Evolutionary conservation across 2,113 vertebrate species (phyloP), one percentile per base, ranked within the genome.

Genomic region (Buteo buteo): DNA sequence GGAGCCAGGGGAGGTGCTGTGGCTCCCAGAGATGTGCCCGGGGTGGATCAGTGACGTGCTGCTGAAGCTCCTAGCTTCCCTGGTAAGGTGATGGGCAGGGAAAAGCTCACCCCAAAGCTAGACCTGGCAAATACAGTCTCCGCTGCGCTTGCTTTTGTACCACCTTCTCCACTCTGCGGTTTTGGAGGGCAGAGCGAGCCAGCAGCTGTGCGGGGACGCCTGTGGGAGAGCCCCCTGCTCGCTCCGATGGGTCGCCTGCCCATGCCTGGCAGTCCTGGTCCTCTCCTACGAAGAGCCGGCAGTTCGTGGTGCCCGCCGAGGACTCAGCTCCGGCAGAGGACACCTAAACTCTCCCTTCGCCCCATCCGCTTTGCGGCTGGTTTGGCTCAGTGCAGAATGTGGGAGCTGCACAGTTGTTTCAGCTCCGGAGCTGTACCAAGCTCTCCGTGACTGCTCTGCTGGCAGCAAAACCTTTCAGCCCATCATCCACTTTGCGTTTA

Each of bases 401-500:
- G 94, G 93, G 96, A 86, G 94, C 83, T 34, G 87, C 87, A 44
- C 49, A 38, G 72, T 57, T 88, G 88, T 69, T 85, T 40, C 7
- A 1, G 31, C 89, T 81, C 92, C 49, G 0, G 92, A n/a, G 93
- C 94, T 93, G 86, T 62, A 70, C 96, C 82, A 72, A 70, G 78
- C 81, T 73, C 76, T 32, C 70, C 2, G 0, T 70, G 94, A 73
- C 91, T 50, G 93, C 93, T 78, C 88, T 47, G 70, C 89, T 86
- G 91, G 82, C 78, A 95, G 83, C 88, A 55, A 59, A 86, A 82
- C 96, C 93, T 97, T 93, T 85, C 93, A 94, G 88, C 69, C 95
- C 92, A 87, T 92, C 91, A 34, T 83, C 95, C 94, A 92, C 96
- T 95, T 92, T 61, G 91, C 25, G 77, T 89, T 96, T 94, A 93